Evolutionary conservation across 2,888 invertebrate genomes (phyloP), one percentile per base, ranked within the genome.

Genomic region (Amphipyra berbera): DNA sequence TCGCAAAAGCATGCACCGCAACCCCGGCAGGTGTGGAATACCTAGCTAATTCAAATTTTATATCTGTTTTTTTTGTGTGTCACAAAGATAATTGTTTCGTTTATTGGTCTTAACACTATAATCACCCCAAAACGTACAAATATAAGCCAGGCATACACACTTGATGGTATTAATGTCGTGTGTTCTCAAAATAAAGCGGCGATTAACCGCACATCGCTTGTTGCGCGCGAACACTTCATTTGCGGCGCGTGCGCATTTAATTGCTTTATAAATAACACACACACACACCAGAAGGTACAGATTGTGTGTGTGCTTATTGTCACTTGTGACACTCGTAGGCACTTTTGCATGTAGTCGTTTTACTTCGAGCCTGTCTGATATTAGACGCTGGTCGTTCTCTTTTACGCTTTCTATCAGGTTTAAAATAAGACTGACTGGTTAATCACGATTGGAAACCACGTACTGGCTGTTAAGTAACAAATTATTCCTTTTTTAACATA

Each of bases 241-340:
- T 73, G 71, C 66, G 70, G 70, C 79, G 73, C 72, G 55, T 35
- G 64, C 73, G 65, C 68, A 76, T 67, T 71, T 84, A 86, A 87
- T 86, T 87, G 75, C 82, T 86, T 80, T 86, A 86, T 82, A 85
- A 86, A 86, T 86, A 86, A 65, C 53, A 50, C 57, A 50, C 38
- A 40, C 44, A 55, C 38, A 47, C 38, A 37, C 13, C 14, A n/a
- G 35, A 27, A 30, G 13, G 38, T 9, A 9, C 8, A 52, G 9
- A 33, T 3, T 4, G 27, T n/a, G 21, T 44, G 27, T 45, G 40
- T 8, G n/a, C 35, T 30, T 30, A 30, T 7, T 44, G 35, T 41
- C 14, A 21, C 12, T 45, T 33, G 15, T 41, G 13, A 6, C 15
- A 53, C 27, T 14, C 1, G n/a, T n/a, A n/a, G 33, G 14, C 15